Conservation (phyloP, 2,113 vertebrate genomes). For the Todiramphus chloris region DNA sequence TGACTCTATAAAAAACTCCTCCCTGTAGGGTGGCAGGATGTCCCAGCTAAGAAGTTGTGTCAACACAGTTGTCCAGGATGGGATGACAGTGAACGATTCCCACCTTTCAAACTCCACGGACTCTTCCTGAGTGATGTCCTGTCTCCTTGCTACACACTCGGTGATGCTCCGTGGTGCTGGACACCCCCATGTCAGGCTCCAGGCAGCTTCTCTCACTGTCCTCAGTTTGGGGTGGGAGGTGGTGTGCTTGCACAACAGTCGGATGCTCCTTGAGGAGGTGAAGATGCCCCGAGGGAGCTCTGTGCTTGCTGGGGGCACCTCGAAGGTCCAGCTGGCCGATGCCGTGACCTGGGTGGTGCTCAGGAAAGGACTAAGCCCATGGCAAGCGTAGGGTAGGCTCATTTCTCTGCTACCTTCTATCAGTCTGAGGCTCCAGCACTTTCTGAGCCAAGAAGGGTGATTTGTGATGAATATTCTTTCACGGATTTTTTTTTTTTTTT, state of each 20-base stretch:
- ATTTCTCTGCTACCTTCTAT: neutral
- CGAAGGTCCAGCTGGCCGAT: accelerated
- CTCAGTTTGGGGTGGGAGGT: neutral
- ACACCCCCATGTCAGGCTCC: neutral
- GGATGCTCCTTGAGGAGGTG: accelerated
- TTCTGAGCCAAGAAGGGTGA: neutral
- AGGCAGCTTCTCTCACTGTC: neutral
- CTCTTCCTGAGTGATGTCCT: accelerated
- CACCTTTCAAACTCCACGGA: accelerated
- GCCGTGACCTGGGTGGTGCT: neutral
- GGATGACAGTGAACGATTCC: neutral
- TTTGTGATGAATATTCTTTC: neutral
- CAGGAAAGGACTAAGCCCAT: neutral
- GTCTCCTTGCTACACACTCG: accelerated
- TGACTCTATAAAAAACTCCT: neutral
- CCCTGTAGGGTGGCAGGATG: neutral
- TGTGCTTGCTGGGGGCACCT: neutral
- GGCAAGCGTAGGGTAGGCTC: neutral
- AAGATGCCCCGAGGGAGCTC: accelerated
- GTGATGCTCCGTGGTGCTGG: neutral
- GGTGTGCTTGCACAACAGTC: neutral
- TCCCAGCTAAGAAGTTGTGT: no score
- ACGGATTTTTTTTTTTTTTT: neutral
- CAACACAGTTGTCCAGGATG: accelerated
- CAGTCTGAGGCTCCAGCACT: accelerated